Base-by-base conservation (phyloP, 2,888 invertebrate genomes). In the Phortica magna region DNA sequence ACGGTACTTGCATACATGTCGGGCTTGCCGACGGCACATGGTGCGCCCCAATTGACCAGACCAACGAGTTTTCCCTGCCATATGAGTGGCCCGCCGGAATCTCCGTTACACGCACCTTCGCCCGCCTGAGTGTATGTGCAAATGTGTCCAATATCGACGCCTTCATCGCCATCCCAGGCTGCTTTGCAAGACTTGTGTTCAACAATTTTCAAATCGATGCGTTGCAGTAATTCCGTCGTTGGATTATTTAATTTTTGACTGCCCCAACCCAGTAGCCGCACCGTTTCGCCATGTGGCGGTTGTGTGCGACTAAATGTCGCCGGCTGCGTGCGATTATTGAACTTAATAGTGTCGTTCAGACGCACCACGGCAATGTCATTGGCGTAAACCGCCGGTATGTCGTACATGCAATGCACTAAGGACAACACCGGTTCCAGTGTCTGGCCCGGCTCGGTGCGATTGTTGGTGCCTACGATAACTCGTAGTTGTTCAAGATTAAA, bases 361-460 rank as follows among this genome's bases (percentile, higher is more conserved):
- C 93, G 93, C 0, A 96, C 84, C 0, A 95, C 88, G 0, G 94
- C 95, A 71, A 96, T 95, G 83, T 96, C 96, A 84, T 96, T 94
- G 17, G 89, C 77, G 75, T 84, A 89, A 6, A 81, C 4, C 0
- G 86, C 85, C 0, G 88, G 88, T 0, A 77, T 77, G 22, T 88
- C 87, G 65, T 89, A 89, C 31, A 83, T 79, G 31, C 83, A 84
- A 68, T 90, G 89, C 0, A 84, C 73, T 19, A 82, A 14, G 0
- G 84, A 78, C 17, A 77, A 19, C 2, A 83, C 84, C 5, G 84
- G 82, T 42, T 39, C 53, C 3, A 84, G 76, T 0, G 61, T 17
- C 72, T 88, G 88, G 0, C 86, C 88, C 1, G 89, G 89, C 4
- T 59, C 64, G 0, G 75, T 76, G 10, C 80, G 75, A 39, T 83